Conservation (phyloP, 2,888 invertebrate species). For the Chaetogeoica ovagalla region DNA sequence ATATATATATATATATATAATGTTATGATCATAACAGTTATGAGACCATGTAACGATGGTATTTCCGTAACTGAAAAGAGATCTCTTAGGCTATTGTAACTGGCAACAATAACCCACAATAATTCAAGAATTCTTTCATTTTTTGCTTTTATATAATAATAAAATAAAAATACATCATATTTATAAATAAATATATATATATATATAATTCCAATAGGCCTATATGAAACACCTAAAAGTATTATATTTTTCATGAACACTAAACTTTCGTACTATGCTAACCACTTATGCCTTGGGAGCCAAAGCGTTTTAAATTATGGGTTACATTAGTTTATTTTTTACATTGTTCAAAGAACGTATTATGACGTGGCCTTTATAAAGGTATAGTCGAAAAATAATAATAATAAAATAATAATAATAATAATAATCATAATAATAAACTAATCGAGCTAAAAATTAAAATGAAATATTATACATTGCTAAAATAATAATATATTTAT, state of each 20-base stretch:
- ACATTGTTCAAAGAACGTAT: not conserved
- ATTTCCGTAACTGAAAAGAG: constrained; percentile 43
- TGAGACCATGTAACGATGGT: constrained; percentile 37
- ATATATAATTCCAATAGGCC: constrained; percentile 18
- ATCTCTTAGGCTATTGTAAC: constrained; percentile 41
- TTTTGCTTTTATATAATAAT: not conserved
- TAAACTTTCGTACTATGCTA: not conserved
- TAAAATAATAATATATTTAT: too few relatives aligned
- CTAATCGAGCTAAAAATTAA: too few relatives aligned
- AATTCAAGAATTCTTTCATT: constrained; percentile 36
- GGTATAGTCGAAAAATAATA: not conserved
- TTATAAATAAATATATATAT: constrained; percentile 14
- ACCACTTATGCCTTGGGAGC: constrained; percentile 7
- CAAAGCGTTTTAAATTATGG: constrained; percentile 20
- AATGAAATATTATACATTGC: too few relatives aligned
- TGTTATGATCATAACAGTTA: constrained; percentile 7
- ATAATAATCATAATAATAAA: not conserved
- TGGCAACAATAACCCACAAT: constrained; percentile 33
- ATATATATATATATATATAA: not conserved
- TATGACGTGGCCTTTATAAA: not conserved
- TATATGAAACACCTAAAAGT: constrained; percentile 1
- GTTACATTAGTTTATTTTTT: not conserved
- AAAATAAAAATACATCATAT: constrained; percentile 5
- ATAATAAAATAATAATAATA: not conserved
- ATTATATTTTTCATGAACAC: constrained; percentile 2